phyloP scores from a whole-genome alignment of 2,797 vertebrate species.

The Silurus lanzhouensis region DNA sequence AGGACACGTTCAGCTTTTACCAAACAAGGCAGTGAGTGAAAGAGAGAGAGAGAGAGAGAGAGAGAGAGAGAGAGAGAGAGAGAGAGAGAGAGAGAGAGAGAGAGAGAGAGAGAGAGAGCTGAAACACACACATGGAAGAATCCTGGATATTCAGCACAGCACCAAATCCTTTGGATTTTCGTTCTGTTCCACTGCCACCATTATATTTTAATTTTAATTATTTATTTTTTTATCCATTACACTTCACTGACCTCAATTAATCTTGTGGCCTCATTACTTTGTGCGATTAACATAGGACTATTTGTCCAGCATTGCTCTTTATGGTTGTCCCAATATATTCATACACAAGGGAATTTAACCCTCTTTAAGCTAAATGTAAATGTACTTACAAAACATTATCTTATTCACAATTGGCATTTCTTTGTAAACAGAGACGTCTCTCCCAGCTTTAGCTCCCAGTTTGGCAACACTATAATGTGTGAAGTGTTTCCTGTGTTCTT shows the following conservation, averaged over 20 bases:
- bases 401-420: too few species aligned
- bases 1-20: conserved; percentile 58
- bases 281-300: background rate
- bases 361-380: too few species aligned
- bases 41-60: background rate
- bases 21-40: conserved; percentile 62
- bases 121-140: background rate
- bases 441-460: too few species aligned
- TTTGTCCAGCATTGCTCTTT: too few species aligned
- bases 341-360: too few species aligned
- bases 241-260: too few species aligned
- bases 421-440: too few species aligned
- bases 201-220: background rate
- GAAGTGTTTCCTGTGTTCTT: too few species aligned
- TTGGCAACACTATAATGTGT: too few species aligned
- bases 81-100: background rate
- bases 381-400: too few species aligned
- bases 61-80: too few species aligned
- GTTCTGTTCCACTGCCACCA: background rate
- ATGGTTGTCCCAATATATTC: too few species aligned
- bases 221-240: background rate
- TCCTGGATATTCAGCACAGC: background rate
- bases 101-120: background rate
- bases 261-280: background rate
- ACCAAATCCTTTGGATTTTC: background rate